These are phyloP conservation scores for Forficula auricularia DNA, from an alignment of 1,140 invertebrate species.

Conservation along the genomic window DNA sequence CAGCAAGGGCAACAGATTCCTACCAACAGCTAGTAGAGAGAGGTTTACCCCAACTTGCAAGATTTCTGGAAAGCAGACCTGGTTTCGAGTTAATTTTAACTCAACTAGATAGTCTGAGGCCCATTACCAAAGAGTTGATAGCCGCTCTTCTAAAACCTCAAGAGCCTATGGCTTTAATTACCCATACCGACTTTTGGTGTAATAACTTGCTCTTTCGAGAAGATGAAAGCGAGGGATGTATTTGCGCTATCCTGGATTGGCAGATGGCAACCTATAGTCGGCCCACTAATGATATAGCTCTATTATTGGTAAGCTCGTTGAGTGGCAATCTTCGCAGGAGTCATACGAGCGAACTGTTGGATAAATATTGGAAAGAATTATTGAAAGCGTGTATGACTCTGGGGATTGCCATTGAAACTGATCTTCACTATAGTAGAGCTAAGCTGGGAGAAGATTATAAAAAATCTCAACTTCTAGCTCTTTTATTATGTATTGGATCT, in stretches of 20 bases:
- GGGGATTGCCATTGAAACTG: conserved; percentile 37
- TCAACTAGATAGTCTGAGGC: conserved; percentile 32
- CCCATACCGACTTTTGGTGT: conserved; percentile 68
- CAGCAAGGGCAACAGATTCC: conserved; percentile 51
- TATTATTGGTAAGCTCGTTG: conserved; percentile 58
- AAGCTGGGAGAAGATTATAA: conserved; percentile 45
- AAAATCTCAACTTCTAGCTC: conserved; percentile 48
- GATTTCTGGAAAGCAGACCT: conserved; percentile 43
- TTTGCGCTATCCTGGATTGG: conserved; percentile 58
- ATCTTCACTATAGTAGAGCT: conserved; percentile 32
- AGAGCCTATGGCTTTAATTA: conserved; percentile 48
- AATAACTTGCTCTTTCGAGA: conserved; percentile 57
- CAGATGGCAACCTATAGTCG: conserved; percentile 65
- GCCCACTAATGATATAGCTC: conserved; percentile 57
- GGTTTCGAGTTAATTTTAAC: conserved; percentile 35
- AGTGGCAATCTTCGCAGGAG: conserved; percentile 45
- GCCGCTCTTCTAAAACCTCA: conserved; percentile 42
- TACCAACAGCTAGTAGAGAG: conserved; percentile 57
- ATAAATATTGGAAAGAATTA: conserved; percentile 47
- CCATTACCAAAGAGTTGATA: conserved; percentile 40
- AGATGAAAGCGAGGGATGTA: conserved; percentile 16
- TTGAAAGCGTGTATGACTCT: conserved; percentile 32
- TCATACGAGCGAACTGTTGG: conserved; percentile 37
- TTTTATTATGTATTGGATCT: conserved; percentile 58
- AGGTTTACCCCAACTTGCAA: conserved; percentile 34